These are phyloP conservation scores for Belgica antarctica DNA, from an alignment of 2,888 invertebrate species.

Conservation along the genomic window DNA sequence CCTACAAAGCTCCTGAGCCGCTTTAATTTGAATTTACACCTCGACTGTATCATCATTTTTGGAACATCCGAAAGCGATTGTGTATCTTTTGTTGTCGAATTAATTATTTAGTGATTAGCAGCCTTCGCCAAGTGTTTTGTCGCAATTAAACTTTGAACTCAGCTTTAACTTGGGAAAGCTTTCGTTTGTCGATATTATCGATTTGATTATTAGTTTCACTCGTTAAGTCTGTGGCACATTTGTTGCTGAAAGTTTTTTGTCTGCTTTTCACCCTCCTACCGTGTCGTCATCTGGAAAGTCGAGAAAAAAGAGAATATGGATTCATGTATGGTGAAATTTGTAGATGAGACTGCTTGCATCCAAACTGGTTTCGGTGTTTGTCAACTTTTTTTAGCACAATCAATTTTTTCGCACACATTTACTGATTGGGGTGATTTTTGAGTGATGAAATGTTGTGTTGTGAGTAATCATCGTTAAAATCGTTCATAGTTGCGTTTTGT, in stretches of 20 bases:
- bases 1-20: constrained; percentile 24
- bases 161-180: background rate
- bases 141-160: background rate
- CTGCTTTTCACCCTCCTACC: constrained; percentile 3
- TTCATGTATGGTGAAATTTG: constrained; percentile 16
- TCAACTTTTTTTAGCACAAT: background rate
- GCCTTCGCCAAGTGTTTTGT: background rate
- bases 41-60: constrained; percentile 42
- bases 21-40: constrained; percentile 43
- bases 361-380: background rate
- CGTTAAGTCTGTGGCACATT: background rate
- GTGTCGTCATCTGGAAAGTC: constrained; percentile 26
- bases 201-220: constrained; percentile 43
- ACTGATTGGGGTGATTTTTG: background rate
- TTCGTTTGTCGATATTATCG: constrained; percentile 33
- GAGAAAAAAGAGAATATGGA: constrained; percentile 13
- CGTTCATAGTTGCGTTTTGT: background rate
- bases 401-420: constrained; percentile 11
- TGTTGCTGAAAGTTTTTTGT: background rate
- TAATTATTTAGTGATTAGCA: constrained; percentile 35
- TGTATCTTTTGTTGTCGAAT: constrained; percentile 28
- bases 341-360: constrained; percentile 6
- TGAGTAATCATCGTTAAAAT: no score
- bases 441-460: no score
- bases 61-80: constrained; percentile 27